These are phyloP conservation scores for Eira barbara DNA, from an alignment of 2,113 vertebrate genomes.

Conservation along the genomic window DNA sequence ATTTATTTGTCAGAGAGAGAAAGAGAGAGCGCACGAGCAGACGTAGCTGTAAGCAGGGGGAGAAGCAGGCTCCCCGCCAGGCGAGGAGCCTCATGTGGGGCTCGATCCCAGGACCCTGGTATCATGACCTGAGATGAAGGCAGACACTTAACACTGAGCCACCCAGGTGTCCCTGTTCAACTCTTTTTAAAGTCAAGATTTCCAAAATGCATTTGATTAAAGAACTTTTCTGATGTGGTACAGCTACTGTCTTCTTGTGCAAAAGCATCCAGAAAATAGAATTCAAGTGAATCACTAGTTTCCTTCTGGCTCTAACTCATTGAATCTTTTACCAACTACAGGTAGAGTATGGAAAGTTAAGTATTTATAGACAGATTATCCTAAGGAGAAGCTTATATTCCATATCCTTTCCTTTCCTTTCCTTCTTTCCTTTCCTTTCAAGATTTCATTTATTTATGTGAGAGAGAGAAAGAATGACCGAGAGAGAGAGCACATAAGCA, in stretches of 20 bases:
- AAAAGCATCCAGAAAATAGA: not conserved
- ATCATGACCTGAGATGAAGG: too few species aligned
- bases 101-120: too few species aligned
- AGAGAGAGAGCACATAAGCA: not conserved
- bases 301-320: not conserved
- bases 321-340: not conserved
- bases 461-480: not conserved
- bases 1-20: too few species aligned
- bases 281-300: not conserved
- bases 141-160: too few species aligned
- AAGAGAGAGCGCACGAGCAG: too few species aligned
- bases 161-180: not conserved
- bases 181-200: not conserved
- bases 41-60: too few species aligned
- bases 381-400: not conserved
- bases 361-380: not conserved
- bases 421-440: too few species aligned
- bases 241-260: not conserved
- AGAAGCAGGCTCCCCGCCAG: too few species aligned
- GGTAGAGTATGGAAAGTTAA: not conserved
- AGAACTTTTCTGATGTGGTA: not conserved
- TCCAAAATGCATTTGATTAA: not conserved
- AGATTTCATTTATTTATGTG: not conserved
- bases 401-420: not conserved
- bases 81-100: too few species aligned